These are phyloP conservation scores for Eumacrocentrus americanus DNA, from an alignment of 2,888 invertebrate species.

Conservation along the genomic window DNA sequence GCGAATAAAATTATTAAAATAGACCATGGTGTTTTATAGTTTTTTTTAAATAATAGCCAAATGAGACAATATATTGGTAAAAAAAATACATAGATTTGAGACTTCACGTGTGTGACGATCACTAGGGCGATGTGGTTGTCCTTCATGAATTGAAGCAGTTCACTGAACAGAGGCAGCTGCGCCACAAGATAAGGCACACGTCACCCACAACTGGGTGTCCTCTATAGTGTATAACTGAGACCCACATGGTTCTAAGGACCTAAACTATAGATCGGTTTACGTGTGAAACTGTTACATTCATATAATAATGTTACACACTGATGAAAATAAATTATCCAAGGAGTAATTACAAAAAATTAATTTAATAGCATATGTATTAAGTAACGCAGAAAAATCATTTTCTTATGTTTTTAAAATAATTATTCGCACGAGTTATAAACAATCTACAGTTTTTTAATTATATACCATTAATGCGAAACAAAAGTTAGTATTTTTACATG, in stretches of 20 bases:
- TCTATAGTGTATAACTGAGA: constrained; percentile 6
- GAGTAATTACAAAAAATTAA: no score
- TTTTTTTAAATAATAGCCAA: no score
- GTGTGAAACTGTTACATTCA: neutral
- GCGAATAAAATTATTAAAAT: no score
- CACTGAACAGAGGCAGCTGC: constrained; percentile 49
- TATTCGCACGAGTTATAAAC: no score
- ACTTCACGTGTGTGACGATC: constrained; percentile 25
- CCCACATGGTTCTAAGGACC: constrained; percentile 15
- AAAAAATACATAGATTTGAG: constrained; percentile 1
- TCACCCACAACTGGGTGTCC: constrained; percentile 32
- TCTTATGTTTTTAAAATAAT: no score
- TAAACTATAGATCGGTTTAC: constrained; percentile 8
- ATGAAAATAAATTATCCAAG: no score
- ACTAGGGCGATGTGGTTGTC: constrained; percentile 42
- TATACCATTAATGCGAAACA: no score
- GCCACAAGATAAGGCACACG: constrained; percentile 46
- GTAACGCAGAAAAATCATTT: no score
- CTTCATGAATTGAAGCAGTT: constrained; percentile 49
- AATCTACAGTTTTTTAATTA: no score
- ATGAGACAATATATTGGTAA: constrained; percentile 3
- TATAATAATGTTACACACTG: neutral
- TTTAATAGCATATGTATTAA: no score
- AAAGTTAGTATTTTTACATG: no score
- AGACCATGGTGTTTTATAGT: no score